Conservation (phyloP, 2,797 vertebrate species). For the Poliocrania exsul region DNA sequence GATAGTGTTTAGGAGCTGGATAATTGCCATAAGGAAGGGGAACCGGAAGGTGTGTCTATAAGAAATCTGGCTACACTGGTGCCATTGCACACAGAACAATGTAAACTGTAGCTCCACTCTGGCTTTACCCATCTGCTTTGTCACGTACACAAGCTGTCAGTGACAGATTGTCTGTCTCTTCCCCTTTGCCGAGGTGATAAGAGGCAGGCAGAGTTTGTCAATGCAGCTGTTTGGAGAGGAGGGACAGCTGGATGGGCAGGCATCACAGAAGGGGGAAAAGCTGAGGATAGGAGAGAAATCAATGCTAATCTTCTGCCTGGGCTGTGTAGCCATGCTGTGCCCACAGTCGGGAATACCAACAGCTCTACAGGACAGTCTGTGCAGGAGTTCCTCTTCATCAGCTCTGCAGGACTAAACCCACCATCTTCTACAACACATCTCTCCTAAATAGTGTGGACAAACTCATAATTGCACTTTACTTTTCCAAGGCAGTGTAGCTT, state of each 20-base stretch:
- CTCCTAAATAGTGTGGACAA: background rate
- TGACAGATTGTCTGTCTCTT: constrained; percentile 22
- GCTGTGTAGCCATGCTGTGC: background rate
- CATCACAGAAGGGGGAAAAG: background rate
- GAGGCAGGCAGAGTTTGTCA: background rate
- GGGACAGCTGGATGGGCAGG: background rate
- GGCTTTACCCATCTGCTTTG: background rate
- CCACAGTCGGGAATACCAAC: background rate
- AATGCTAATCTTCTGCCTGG: background rate
- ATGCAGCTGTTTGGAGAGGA: background rate
- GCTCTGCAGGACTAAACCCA: background rate
- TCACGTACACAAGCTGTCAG: background rate
- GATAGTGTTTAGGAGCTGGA: background rate
- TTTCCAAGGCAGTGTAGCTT: background rate
- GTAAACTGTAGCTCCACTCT: background rate
- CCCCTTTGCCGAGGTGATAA: background rate
- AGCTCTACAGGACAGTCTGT: background rate
- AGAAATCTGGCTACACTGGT: background rate
- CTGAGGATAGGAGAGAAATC: background rate
- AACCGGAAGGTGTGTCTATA: constrained; percentile 21
- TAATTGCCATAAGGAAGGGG: background rate
- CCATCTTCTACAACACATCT: background rate
- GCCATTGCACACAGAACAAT: background rate
- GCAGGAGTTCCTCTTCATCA: background rate
- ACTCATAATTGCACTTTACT: background rate